phyloP scores from a whole-genome alignment of 2,797 vertebrate species.

The Typhlichthys subterraneus region DNA sequence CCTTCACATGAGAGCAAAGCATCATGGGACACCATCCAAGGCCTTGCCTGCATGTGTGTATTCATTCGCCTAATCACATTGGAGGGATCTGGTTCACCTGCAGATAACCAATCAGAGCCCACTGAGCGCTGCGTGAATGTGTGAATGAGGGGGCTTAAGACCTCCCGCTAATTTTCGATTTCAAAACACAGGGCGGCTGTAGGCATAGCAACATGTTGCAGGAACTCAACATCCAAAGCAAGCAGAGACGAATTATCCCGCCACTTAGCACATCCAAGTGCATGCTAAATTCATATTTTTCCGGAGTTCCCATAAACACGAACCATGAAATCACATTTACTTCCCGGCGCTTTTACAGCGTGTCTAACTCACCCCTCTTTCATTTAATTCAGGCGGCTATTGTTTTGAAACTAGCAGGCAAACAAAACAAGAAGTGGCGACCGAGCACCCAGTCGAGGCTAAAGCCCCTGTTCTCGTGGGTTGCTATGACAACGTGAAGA shows the following conservation, averaged over 20 bases:
- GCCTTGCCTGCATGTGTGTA: slow-evolving; percentile 29
- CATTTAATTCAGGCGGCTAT: not conserved
- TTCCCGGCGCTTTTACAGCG: not conserved
- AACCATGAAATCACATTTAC: slow-evolving; percentile 11
- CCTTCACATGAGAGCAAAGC: slow-evolving; percentile 8
- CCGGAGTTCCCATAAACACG: slow-evolving; percentile 10
- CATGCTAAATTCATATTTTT: slow-evolving; percentile 13
- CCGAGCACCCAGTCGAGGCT: slow-evolving; percentile 31
- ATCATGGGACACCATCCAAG: slow-evolving; percentile 17
- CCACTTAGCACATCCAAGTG: slow-evolving; percentile 27
- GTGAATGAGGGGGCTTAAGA: slow-evolving; percentile 44
- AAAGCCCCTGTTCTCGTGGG: slow-evolving; percentile 41
- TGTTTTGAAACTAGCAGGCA: slow-evolving; percentile 30
- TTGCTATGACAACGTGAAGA: slow-evolving; percentile 64
- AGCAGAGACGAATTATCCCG: slow-evolving; percentile 24
- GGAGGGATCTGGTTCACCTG: slow-evolving; percentile 26
- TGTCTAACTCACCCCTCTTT: not conserved
- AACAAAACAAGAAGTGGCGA: slow-evolving; percentile 11
- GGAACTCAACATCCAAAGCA: slow-evolving; percentile 24
- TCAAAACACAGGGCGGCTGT: slow-evolving; percentile 51
- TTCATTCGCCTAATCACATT: slow-evolving; percentile 13
- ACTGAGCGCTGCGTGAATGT: slow-evolving; percentile 17
- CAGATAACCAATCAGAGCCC: slow-evolving; percentile 43
- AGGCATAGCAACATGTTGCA: slow-evolving; percentile 31
- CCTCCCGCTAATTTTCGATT: slow-evolving; percentile 50